Evolutionary conservation across 2,888 invertebrate species (phyloP).

Genomic region (Oscheius myriophilus): DNA sequence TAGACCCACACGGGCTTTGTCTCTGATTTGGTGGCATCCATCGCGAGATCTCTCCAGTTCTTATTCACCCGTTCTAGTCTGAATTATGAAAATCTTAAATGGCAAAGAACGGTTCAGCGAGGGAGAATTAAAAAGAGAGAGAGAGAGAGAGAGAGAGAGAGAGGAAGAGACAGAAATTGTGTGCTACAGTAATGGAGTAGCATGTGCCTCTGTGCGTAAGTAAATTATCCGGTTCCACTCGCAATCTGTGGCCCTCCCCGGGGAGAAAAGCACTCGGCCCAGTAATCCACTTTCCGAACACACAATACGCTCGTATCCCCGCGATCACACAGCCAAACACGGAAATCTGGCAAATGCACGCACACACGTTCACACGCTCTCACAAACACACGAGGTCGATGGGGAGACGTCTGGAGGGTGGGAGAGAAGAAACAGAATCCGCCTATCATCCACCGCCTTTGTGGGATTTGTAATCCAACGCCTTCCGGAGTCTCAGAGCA

Average conservation of each 20-base stretch:
- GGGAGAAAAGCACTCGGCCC: background rate
- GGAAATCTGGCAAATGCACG: background rate
- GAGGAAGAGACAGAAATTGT: slow-evolving; percentile 4
- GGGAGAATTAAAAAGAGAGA: slow-evolving; percentile 3
- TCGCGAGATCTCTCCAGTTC: slow-evolving; percentile 39
- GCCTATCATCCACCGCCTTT: background rate
- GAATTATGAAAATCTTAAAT: background rate
- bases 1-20: slow-evolving; percentile 70
- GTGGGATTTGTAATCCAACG: too few relatives aligned
- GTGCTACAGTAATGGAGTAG: background rate
- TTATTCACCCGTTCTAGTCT: slow-evolving; percentile 41
- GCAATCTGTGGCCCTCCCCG: too few relatives aligned
- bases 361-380: slow-evolving; percentile 4
- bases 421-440: slow-evolving; percentile 5
- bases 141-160: slow-evolving; percentile 9
- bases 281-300: slow-evolving; percentile 5
- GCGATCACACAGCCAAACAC: slow-evolving; percentile 2
- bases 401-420: slow-evolving; percentile 3
- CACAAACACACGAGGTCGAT: background rate
- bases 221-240: too few relatives aligned
- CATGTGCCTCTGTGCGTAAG: too few relatives aligned
- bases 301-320: slow-evolving; percentile 6
- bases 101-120: too few relatives aligned
- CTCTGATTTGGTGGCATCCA: slow-evolving; percentile 56
- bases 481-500: too few relatives aligned